Evolutionary conservation across 2,113 vertebrate genomes (phyloP).

Genomic region (Brevimyrus niger): DNA sequence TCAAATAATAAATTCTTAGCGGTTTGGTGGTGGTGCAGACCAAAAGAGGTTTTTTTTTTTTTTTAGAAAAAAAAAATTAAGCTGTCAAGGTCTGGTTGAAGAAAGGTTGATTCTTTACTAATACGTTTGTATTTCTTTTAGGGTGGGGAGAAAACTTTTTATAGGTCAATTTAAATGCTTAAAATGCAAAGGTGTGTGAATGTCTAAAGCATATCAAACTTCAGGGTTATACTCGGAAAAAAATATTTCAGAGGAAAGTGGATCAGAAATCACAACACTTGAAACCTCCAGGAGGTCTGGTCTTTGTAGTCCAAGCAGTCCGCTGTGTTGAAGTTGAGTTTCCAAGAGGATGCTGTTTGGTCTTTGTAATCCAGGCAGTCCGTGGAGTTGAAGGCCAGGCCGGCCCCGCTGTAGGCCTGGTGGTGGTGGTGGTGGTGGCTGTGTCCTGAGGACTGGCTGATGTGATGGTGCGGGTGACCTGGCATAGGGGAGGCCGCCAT

Average conservation of each 20-base stretch:
- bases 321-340: slow-evolving; percentile 95
- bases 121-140: not conserved
- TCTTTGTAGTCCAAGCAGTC: slow-evolving; percentile 99
- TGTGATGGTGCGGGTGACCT: slow-evolving; percentile 75
- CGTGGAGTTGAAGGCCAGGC: slow-evolving; percentile 87
- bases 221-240: not conserved
- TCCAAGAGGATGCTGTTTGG: slow-evolving; percentile 84
- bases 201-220: slow-evolving; percentile 15
- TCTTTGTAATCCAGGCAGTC: slow-evolving; percentile 99
- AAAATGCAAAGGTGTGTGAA: slow-evolving; percentile 6
- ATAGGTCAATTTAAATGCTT: slow-evolving; percentile 24
- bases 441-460: slow-evolving; percentile 82
- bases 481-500: slow-evolving; percentile 89
- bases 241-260: not conserved
- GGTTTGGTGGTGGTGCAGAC: slow-evolving; percentile 13
- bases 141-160: not conserved
- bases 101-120: slow-evolving; percentile 5
- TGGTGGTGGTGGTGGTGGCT: slow-evolving; percentile 89
- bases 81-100: not conserved
- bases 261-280: slow-evolving; percentile 82
- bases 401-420: slow-evolving; percentile 76
- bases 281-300: slow-evolving; percentile 97
- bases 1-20: slow-evolving; percentile 46
- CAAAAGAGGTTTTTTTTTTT: slow-evolving; percentile 24
- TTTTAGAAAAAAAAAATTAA: not conserved